Percentiles rank a stretch among this genome's conserved stretches.
phyloP scores from a whole-genome alignment of 2,888 invertebrate genomes.

The Nebria brevicollis region DNA sequence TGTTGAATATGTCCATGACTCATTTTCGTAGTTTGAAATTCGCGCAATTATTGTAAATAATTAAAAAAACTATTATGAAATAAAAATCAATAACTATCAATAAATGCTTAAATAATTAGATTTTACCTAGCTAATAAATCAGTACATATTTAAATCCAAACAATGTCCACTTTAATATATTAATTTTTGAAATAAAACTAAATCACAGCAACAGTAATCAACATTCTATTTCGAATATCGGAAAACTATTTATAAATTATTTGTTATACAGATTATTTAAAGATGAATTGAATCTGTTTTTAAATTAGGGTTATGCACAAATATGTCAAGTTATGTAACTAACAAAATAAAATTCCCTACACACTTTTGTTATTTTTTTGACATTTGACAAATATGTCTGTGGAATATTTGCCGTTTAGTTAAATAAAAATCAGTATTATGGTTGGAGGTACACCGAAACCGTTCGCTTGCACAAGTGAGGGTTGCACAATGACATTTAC shows the following conservation, averaged over 20 bases:
- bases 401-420: background rate
- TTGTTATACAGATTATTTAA: too few relatives aligned
- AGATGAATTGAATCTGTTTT: background rate
- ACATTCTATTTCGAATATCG: background rate
- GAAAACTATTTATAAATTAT: too few relatives aligned
- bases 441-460: conserved; percentile 71
- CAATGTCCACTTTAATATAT: background rate
- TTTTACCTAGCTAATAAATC: background rate
- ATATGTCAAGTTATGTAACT: background rate
- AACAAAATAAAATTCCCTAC: conserved; percentile 7
- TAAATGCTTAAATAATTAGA: too few relatives aligned
- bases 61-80: conserved; percentile 5
- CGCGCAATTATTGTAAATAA: conserved; percentile 6
- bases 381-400: conserved; percentile 1
- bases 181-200: background rate
- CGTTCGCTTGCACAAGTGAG: conserved; percentile 75
- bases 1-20: conserved; percentile 61
- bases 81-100: background rate
- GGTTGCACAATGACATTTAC: conserved; percentile 83
- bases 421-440: conserved; percentile 15
- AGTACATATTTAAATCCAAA: too few relatives aligned
- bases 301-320: background rate
- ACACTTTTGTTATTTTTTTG: conserved; percentile 4
- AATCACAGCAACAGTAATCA: background rate
- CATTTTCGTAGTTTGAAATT: conserved; percentile 32